phyloP scores from a whole-genome alignment of 2,888 invertebrate genomes.

The Sinohyriopsis cumingii region DNA sequence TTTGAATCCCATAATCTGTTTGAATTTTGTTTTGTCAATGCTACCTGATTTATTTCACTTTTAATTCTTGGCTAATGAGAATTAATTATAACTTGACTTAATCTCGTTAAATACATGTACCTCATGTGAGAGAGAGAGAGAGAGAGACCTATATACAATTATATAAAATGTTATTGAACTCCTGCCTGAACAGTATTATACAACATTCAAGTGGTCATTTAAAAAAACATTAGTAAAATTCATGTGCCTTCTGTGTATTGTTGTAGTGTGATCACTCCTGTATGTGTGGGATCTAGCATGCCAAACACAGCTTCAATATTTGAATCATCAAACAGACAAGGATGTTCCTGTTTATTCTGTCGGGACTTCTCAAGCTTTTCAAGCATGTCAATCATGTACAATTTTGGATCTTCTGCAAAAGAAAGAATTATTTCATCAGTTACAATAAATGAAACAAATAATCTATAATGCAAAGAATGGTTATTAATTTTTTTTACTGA shows the following conservation, averaged over 20 bases:
- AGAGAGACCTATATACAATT: no score
- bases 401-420: constrained; percentile 65
- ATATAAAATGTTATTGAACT: no score
- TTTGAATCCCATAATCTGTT: no score
- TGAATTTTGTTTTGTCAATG: no score
- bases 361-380: constrained; percentile 63
- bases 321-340: constrained; percentile 67
- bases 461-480: neutral
- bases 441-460: neutral
- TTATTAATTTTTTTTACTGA: neutral
- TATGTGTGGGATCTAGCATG: constrained; percentile 69
- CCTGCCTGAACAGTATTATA: neutral
- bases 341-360: constrained; percentile 54
- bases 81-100: no score
- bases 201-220: neutral
- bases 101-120: no score
- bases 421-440: neutral
- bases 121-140: no score
- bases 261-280: constrained; percentile 61
- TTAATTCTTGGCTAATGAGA: no score
- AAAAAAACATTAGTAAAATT: neutral
- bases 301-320: constrained; percentile 69
- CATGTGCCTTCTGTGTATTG: constrained; percentile 67
- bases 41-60: no score
- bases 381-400: constrained; percentile 64